Evolutionary conservation across 2,113 vertebrate genomes (phyloP).

Genomic region (Polypterus bichir): DNA sequence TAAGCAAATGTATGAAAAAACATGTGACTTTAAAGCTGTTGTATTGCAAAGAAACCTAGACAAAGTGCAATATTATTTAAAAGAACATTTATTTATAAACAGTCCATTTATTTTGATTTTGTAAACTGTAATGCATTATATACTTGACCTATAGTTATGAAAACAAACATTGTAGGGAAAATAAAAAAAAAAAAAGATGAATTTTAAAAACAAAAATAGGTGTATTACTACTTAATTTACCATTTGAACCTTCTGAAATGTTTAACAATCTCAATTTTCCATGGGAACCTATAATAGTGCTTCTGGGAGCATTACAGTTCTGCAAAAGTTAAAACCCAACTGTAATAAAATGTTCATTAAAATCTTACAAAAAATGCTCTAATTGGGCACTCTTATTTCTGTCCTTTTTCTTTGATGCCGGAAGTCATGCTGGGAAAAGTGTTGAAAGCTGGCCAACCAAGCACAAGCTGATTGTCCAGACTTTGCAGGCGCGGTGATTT

Average conservation of each 20-base stretch:
- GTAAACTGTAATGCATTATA: no score
- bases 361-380: neutral
- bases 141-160: no score
- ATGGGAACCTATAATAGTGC: neutral
- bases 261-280: neutral
- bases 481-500: neutral
- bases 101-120: neutral
- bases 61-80: neutral
- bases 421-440: neutral
- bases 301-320: conserved; percentile 1
- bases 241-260: neutral
- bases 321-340: neutral
- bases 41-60: neutral
- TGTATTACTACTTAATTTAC: neutral
- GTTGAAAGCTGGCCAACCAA: neutral
- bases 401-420: no score
- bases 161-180: no score
- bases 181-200: neutral
- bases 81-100: neutral
- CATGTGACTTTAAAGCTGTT: neutral
- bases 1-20: neutral
- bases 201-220: neutral
- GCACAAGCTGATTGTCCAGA: neutral
- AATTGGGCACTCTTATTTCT: no score
- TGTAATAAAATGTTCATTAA: neutral